Base-by-base conservation (phyloP, 2,797 vertebrate species). In the Bryconaethiops microstoma region DNA sequence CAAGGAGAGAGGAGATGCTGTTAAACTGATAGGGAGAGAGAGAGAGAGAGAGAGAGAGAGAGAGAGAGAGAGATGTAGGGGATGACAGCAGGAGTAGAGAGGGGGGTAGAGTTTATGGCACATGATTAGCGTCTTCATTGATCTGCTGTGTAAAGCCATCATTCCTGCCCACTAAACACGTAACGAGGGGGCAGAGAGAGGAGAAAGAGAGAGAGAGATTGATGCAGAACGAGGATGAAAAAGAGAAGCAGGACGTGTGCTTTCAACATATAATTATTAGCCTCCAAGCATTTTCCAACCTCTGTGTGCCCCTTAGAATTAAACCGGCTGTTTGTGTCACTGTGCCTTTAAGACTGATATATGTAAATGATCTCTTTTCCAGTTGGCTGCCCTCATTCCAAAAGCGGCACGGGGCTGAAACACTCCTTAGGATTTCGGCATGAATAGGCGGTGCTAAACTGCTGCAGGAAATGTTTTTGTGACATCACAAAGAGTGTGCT, bases 121-220 rank as follows among this genome's bases (percentile, higher is more conserved):
- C 75, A 69, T 85, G 84, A 90, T 92, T 89, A 90, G 89, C 86
- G 87, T 86, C 85, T 65, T 91, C 83, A 93, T 94, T 90, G 93
- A 94, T 94, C 90, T 82, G 64, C 82, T 86, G 84, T 85, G 87
- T 88, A 87, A 88, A 89, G 88, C 87, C 59, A 89, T 93, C 87
- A 89, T 90, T 94, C 89, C 86, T 89, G 88, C 74, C 89, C 85
- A 86, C 87, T 91, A 88, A 90, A 78, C 72, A 80, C 74, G 88
- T 63, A 0, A 67, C 92, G 86, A 86, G 83, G 17, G 78, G 9
- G 80, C n/a, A 88, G 88, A 65, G 55, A 50, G 75, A 57, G 70
- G 60, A 74, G 84, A 76, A 60, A 39, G 55, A 73, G 42, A 21
- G 39, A 42, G 45, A 76, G 40, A 52, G 76, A 81, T 57, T 50